Conservation (phyloP, 2,113 vertebrate genomes). For the Psilopogon haemacephalus region DNA sequence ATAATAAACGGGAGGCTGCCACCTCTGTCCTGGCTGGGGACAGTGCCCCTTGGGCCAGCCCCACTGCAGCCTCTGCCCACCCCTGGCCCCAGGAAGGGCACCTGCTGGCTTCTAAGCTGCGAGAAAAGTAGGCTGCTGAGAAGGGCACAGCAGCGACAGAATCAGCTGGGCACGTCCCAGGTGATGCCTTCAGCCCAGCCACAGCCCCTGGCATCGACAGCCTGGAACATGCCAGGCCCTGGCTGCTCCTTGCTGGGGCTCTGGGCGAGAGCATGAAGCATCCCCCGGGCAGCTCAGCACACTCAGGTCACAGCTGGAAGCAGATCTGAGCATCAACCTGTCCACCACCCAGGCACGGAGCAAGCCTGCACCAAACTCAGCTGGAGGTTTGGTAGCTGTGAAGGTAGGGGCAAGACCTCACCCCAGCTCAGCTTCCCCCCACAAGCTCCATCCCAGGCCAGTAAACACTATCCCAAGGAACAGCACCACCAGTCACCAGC, state of each 20-base stretch:
- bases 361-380: neutral
- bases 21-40: conserved; percentile 7
- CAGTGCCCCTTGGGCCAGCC: rapidly evolving
- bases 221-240: neutral
- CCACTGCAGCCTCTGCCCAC: neutral
- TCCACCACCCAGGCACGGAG: rapidly evolving
- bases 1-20: conserved; percentile 55
- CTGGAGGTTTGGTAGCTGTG: rapidly evolving
- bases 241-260: neutral
- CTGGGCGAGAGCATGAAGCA: neutral
- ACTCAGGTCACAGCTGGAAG: rapidly evolving
- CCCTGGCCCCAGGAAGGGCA: neutral
- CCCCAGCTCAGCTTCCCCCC: neutral
- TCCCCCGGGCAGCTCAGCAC: neutral
- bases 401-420: rapidly evolving
- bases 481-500: neutral
- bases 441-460: neutral
- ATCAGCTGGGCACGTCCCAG: rapidly evolving
- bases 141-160: neutral
- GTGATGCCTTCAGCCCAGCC: neutral
- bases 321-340: neutral
- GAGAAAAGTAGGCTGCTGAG: rapidly evolving
- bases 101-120: neutral
- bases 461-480: rapidly evolving
- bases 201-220: neutral